Percentiles rank a stretch among this genome's conserved stretches.
phyloP scores from a whole-genome alignment of 2,888 invertebrate species.

The Zygogramma bicolorata region DNA sequence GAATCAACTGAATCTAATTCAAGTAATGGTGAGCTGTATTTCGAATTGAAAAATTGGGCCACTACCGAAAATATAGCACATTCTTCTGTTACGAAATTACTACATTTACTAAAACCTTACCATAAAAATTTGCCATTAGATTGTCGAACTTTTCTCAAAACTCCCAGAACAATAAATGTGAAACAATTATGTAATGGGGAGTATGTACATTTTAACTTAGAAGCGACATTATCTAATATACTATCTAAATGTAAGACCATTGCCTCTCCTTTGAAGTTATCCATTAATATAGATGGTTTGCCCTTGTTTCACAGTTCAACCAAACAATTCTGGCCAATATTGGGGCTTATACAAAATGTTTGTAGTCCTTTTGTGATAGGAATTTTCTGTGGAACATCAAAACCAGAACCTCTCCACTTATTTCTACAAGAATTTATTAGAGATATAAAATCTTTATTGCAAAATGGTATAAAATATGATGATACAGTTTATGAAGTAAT shows the following conservation, averaged over 20 bases:
- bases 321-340: conserved; percentile 34
- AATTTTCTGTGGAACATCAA: conserved; percentile 36
- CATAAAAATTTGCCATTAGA: conserved; percentile 15
- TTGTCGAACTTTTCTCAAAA: conserved; percentile 21
- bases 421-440: conserved; percentile 35
- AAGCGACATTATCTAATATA: conserved; percentile 4
- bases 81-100: conserved; percentile 14
- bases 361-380: conserved; percentile 34
- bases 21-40: conserved; percentile 7
- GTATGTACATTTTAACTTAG: conserved; percentile 18
- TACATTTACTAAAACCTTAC: conserved; percentile 18
- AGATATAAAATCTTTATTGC: conserved; percentile 25
- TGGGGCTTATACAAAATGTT: conserved; percentile 29
- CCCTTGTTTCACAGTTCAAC: conserved; percentile 34
- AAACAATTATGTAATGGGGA: conserved; percentile 9
- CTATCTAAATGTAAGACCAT: conserved; percentile 6
- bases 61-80: conserved; percentile 23
- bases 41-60: conserved; percentile 14
- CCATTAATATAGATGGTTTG: conserved; percentile 33
- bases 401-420: conserved; percentile 26
- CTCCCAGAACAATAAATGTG: conserved; percentile 12
- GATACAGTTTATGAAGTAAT: conserved; percentile 20
- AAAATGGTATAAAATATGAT: conserved; percentile 20
- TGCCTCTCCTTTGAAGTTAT: conserved; percentile 2
- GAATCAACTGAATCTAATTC: conserved; percentile 2